phyloP scores from a whole-genome alignment of 37 sponge, comb jelly and placozoan species.

The Ephydatia muelleri region DNA sequence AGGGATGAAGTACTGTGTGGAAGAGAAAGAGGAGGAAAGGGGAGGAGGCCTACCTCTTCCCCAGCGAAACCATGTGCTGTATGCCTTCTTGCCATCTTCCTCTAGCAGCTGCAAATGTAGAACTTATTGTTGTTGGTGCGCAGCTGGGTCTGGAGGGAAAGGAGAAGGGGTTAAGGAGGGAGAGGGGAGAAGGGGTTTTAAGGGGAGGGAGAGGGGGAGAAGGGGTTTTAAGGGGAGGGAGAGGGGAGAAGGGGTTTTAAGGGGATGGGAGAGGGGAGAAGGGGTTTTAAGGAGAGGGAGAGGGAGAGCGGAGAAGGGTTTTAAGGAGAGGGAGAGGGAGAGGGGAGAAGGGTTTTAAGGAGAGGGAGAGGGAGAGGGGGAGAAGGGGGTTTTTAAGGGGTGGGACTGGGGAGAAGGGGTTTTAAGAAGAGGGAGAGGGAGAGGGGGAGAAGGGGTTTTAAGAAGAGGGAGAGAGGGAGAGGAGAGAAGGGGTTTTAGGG shows the following conservation, averaged over 20 bases:
- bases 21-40: neutral
- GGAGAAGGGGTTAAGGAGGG: neutral
- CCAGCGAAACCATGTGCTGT: conserved; percentile 88
- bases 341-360: neutral
- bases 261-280: neutral
- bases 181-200: neutral
- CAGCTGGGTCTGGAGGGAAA: conserved; percentile 71
- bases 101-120: conserved; percentile 86
- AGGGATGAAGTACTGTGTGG: too few species aligned
- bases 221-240: neutral
- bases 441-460: too few species aligned
- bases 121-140: conserved; percentile 94
- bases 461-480: too few species aligned
- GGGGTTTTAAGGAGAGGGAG: too few species aligned
- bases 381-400: too few species aligned
- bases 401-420: too few species aligned
- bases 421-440: too few species aligned
- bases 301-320: too few species aligned
- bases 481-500: too few species aligned
- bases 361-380: too few species aligned
- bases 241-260: too few species aligned
- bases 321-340: too few species aligned
- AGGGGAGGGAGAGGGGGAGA: neutral
- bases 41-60: conserved; percentile 71
- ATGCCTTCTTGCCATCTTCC: conserved; percentile 46